Conservation (phyloP, 2,113 vertebrate genomes). For the Rynchops niger region DNA sequence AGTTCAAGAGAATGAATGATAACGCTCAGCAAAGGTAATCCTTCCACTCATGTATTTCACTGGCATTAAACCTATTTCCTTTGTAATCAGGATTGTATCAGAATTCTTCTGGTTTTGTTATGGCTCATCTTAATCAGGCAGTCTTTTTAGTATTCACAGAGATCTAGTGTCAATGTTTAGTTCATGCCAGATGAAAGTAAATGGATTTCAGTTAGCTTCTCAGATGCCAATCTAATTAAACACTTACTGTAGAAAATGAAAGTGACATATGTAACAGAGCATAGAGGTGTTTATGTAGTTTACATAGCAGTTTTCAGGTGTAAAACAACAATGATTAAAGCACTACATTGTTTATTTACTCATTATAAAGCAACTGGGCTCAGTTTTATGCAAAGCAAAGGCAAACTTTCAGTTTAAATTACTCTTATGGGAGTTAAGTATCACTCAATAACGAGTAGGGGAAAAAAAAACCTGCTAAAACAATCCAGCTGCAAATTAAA, state of each 20-base stretch:
- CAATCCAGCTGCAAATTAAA: constrained; percentile 51
- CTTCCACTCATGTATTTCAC: neutral
- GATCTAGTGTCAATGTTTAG: neutral
- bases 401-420: constrained; percentile 60
- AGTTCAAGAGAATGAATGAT: neutral
- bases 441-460: constrained; percentile 49
- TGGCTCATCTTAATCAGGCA: neutral
- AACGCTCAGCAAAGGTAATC: neutral
- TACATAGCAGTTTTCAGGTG: constrained; percentile 57
- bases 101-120: neutral
- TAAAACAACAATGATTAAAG: constrained; percentile 64
- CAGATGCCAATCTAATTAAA: constrained; percentile 58
- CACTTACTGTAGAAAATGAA: constrained; percentile 44
- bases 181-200: constrained; percentile 21
- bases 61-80: neutral
- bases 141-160: neutral
- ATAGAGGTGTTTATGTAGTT: constrained; percentile 53
- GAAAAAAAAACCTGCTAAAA: constrained; percentile 18
- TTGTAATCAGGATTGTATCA: neutral
- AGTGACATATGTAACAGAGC: constrained; percentile 55
- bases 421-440: constrained; percentile 43
- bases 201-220: constrained; percentile 31
- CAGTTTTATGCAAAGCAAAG: constrained; percentile 29
- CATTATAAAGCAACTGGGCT: constrained; percentile 36
- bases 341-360: constrained; percentile 58